Evolutionary conservation across 2,888 invertebrate species (phyloP), one percentile per base, ranked within the genome.

Genomic region (Chrysolina haemoptera): DNA sequence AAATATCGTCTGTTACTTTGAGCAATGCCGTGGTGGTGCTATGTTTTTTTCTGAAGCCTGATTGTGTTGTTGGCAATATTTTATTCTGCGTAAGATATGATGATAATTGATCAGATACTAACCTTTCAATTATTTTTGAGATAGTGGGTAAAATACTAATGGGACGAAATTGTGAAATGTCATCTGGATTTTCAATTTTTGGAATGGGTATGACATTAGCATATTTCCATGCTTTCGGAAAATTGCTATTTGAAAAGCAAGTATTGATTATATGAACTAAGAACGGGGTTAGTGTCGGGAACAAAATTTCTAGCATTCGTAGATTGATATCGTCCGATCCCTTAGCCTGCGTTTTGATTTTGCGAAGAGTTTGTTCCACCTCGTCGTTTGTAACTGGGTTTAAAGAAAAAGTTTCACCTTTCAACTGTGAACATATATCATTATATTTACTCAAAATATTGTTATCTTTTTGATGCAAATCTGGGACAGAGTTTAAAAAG

Each of bases 81-180:
- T 27, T 62, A 8, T 35, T 35, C 2, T 14, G 16, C 14, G 11
- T 18, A 62, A 62, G 12, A 62, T 16, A 62, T 16, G 62, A 5
- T 62, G 62, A 16, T 14, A 62, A 18, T 62, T 62, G 62, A 16
- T 62, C 18, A 35, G 62, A 62, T 62, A 18, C 62, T 35, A 14
- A 62, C 16, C 12, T 62, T 18, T 35, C 62, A 27, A 62, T 62
- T 3, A 48, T 14, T 48, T 48, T n/a, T 5, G 48, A 48, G n/a
- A 48, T 48, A 48, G 48, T 48, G 1, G n/a, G 62, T 35, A 62
- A 18, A 27, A 62, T 62, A 27, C 62, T 62, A 8, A 62, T 62
- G 1, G 62, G 62, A 5, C 62, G 11, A 35, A 35, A 62, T 14
- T 62, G 35, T 14, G 35, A 62, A 11, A 62, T 35, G 4, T 62